A percentile compares a stretch with the other conserved stretches of the same genome.
These are phyloP conservation scores for Carollia perspicillata DNA, from an alignment of 2,113 vertebrate species.

Conservation along the genomic window DNA sequence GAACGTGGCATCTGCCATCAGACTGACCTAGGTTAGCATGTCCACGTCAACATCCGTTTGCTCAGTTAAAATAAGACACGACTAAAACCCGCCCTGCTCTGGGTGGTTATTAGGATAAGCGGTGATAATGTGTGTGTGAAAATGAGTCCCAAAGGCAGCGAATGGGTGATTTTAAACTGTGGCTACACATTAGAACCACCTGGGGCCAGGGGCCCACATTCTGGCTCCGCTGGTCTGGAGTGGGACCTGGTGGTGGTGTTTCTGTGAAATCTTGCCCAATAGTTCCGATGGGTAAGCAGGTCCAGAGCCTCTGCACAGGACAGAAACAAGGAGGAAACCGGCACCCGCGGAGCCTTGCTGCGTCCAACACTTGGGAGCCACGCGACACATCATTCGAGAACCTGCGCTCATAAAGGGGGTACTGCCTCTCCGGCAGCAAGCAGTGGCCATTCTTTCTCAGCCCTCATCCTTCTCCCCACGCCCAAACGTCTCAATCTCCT, in stretches of 20 bases:
- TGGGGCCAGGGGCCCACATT: neutral
- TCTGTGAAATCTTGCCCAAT: neutral
- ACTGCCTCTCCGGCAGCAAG: neutral
- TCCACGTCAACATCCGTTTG: neutral
- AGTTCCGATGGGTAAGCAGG: neutral
- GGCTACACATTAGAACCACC: neutral
- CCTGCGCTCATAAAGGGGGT: too few species aligned
- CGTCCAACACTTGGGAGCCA: neutral
- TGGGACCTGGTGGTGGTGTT: neutral
- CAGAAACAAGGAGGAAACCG: neutral
- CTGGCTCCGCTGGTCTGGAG: neutral
- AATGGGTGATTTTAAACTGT: neutral
- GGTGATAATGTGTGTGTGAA: neutral
- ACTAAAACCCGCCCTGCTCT: neutral
- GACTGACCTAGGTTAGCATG: neutral
- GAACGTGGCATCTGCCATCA: neutral
- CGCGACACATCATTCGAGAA: neutral
- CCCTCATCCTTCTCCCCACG: neutral
- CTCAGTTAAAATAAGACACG: neutral
- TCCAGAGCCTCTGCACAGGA: neutral
- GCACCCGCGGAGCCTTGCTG: neutral
- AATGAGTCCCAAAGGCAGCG: neutral
- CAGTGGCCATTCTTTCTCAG: neutral
- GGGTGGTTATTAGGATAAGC: neutral
- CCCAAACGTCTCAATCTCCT: neutral